Conservation (phyloP, 2,113 vertebrate species). For the Mirounga angustirostris region DNA sequence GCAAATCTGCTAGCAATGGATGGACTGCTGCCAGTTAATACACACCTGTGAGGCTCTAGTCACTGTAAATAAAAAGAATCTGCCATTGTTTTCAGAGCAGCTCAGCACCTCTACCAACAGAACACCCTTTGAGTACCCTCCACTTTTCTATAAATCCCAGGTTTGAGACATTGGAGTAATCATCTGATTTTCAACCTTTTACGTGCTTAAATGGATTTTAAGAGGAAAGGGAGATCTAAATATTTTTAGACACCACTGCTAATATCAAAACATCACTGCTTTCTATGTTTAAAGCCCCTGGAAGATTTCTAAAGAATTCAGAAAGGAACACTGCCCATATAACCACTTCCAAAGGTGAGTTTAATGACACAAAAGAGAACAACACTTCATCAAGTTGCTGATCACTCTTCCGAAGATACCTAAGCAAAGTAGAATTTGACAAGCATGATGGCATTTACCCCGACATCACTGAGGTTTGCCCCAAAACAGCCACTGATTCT, state of each 20-base stretch:
- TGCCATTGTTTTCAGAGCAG: slow-evolving; percentile 50
- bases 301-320: neutral
- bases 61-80: slow-evolving; percentile 59
- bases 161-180: slow-evolving; percentile 31
- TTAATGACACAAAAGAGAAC: neutral
- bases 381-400: neutral
- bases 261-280: neutral
- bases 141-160: slow-evolving; percentile 53
- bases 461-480: neutral
- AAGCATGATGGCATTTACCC: neutral
- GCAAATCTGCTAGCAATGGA: neutral
- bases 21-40: neutral
- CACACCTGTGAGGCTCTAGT: slow-evolving; percentile 57
- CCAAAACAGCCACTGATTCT: neutral
- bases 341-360: neutral
- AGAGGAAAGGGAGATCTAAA: neutral
- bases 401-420: neutral
- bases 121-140: neutral
- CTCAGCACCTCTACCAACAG: neutral
- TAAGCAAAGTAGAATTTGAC: neutral
- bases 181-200: slow-evolving; percentile 12
- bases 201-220: slow-evolving; percentile 5
- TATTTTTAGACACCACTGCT: neutral
- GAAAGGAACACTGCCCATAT: neutral
- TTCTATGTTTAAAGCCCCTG: slow-evolving; percentile 6